Percentiles rank a stretch among this genome's conserved stretches.
Conservation (phyloP, 2,888 invertebrate genomes). For the Hypolimnas misippus region DNA sequence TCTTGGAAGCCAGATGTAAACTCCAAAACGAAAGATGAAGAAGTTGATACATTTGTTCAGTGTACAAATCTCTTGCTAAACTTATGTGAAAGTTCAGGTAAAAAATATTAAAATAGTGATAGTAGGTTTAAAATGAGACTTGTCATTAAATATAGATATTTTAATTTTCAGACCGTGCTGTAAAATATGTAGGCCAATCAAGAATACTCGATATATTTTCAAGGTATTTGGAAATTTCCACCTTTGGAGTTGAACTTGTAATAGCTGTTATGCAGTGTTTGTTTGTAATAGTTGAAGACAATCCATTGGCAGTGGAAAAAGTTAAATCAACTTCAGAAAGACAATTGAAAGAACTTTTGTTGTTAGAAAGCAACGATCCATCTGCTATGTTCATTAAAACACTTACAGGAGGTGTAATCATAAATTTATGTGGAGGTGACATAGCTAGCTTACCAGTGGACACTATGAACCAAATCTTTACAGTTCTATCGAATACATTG, state of each 20-base stretch:
- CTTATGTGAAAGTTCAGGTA: constrained; percentile 87
- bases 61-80: constrained; percentile 87
- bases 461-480: constrained; percentile 77
- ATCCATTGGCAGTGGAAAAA: constrained; percentile 81
- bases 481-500: constrained; percentile 79
- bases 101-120: constrained; percentile 9
- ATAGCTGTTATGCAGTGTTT: constrained; percentile 86
- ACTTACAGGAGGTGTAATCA: constrained; percentile 83
- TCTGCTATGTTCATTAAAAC: constrained; percentile 79
- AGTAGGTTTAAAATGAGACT: not conserved
- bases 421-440: constrained; percentile 79
- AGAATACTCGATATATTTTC: constrained; percentile 85
- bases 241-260: constrained; percentile 83
- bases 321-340: constrained; percentile 78
- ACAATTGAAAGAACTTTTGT: constrained; percentile 68
- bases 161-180: constrained; percentile 79
- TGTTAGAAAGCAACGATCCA: constrained; percentile 68
- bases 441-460: constrained; percentile 68
- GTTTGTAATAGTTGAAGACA: constrained; percentile 89
- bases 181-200: constrained; percentile 86
- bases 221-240: constrained; percentile 83
- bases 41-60: constrained; percentile 87
- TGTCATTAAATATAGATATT: not conserved
- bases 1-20: constrained; percentile 78
- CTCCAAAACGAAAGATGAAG: constrained; percentile 78